Percentiles rank a stretch among this genome's conserved stretches.
Conservation (phyloP, 1,140 invertebrate species). For the Drosophila kurseongensis region DNA sequence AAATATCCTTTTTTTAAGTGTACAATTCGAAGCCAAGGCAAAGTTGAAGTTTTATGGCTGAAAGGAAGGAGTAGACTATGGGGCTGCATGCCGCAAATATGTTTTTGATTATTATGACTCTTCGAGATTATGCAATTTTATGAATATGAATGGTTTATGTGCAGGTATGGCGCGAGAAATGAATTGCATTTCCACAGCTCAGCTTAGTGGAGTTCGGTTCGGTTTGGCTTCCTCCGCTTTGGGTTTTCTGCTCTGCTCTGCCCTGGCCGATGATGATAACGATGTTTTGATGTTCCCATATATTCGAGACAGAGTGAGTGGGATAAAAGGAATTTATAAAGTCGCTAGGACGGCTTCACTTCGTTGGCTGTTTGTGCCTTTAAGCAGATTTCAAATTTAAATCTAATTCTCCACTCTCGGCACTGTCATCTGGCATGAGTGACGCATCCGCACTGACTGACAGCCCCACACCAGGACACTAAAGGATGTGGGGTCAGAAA, state of each 20-base stretch:
- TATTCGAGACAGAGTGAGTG: conserved; percentile 21
- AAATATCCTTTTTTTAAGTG: not conserved
- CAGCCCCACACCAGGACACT: conserved; percentile 42
- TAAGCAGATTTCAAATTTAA: conserved; percentile 72
- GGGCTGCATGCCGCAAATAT: conserved; percentile 73
- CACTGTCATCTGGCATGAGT: conserved; percentile 68
- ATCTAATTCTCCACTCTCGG: conserved; percentile 76
- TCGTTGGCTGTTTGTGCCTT: conserved; percentile 36
- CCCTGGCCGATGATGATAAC: conserved; percentile 40
- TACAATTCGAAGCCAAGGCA: conserved; percentile 38
- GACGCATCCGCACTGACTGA: conserved; percentile 69
- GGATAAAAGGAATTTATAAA: conserved; percentile 63
- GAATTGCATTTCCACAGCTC: conserved; percentile 50
- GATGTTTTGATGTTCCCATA: conserved; percentile 44
- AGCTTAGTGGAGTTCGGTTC: conserved; percentile 15
- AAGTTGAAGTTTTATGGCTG: conserved; percentile 77
- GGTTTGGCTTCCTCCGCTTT: conserved; percentile 6
- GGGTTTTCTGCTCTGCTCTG: not conserved
- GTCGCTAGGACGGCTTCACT: conserved; percentile 26
- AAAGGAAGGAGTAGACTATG: conserved; percentile 37
- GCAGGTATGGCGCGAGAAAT: conserved; percentile 58
- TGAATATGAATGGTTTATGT: conserved; percentile 76
- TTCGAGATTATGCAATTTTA: conserved; percentile 84
- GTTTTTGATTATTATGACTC: conserved; percentile 84
- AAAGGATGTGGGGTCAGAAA: conserved; percentile 8